Base-by-base conservation (phyloP, 2,113 vertebrate genomes). In the Coptodon rendalli region DNA sequence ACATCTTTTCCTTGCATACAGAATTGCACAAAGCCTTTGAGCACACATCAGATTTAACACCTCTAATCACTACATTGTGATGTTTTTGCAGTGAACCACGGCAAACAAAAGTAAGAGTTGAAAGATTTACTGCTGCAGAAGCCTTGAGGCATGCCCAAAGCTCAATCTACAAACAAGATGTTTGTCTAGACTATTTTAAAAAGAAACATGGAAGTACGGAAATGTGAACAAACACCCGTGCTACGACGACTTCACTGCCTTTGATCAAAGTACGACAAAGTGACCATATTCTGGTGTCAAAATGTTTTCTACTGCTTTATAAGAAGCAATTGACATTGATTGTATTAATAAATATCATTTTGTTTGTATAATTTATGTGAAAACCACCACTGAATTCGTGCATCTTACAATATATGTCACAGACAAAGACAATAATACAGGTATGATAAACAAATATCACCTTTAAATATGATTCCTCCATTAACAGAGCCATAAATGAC, bases 41-140 rank as follows among this genome's bases (percentile, higher is more conserved):
- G 45, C 16, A 78, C 45, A 50, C 16, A 31, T 78, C 16, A 78
- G 27, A 50, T 78, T 78, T 12, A 50, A 50, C 43, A 0, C 27
- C 27, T 50, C 27, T 78, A 8, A 50, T 78, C 45, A 52, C 68
- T 50, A 11, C 24, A 50, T 19, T 76, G 71, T 29, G 5, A 78
- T 78, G 73, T 52, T 52, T 38, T 13, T 13, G 45, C 45, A n/a
- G 45, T 78, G 73, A 78, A 50, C 16, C 27, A 8, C 7, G 1
- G 45, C 27, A 52, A 52, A 52, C 27, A n/a, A 31, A 78, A 50
- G 24, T 7, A 48, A 3, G 6, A 78, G 45, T n/a, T 52, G 73
- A 6, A 13, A 52, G 73, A 78, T n/a, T 52, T 29, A n/a, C 73
- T 50, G 73, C 73, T n/a, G 73, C 73, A 78, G 16, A 78, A 50